phyloP scores from a whole-genome alignment of 2,888 invertebrate genomes.

The Choreutis nemorana region DNA sequence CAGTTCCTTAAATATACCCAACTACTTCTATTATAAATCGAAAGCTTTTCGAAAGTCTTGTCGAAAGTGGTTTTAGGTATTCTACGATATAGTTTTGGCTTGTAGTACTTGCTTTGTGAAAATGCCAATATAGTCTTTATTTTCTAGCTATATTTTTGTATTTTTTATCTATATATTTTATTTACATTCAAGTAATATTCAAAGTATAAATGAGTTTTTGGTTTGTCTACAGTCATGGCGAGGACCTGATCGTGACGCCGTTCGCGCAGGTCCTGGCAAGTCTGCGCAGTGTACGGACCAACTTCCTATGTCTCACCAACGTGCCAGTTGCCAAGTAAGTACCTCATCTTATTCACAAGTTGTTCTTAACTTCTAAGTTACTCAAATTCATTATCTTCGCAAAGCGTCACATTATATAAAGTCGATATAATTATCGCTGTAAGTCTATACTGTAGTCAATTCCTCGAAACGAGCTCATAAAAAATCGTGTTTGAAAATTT shows the following conservation, averaged over 20 bases:
- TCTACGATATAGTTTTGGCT: background rate
- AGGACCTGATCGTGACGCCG: slow-evolving; percentile 99
- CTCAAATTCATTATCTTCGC: too few species aligned
- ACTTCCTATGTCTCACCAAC: slow-evolving; percentile 97
- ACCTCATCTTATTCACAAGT: too few species aligned
- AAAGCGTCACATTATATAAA: too few species aligned
- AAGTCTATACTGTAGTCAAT: too few species aligned
- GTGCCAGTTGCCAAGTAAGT: slow-evolving; percentile 89
- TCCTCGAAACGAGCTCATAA: too few species aligned
- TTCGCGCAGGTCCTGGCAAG: slow-evolving; percentile 99
- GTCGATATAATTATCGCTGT: too few species aligned
- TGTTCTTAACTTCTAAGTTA: too few species aligned
- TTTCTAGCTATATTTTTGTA: background rate
- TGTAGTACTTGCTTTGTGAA: background rate
- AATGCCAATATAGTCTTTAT: background rate
- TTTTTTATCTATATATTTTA: background rate
- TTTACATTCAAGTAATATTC: background rate
- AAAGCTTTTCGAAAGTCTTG: too few species aligned
- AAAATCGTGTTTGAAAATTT: too few species aligned
- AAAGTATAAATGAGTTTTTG: background rate
- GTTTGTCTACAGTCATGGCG: slow-evolving; percentile 82
- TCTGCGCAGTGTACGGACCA: slow-evolving; percentile 97
- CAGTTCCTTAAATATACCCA: too few species aligned
- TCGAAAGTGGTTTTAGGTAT: too few species aligned
- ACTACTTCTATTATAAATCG: background rate